Evolutionary conservation across 2,888 invertebrate genomes (phyloP), one percentile per base, ranked within the genome.

Genomic region (Drosophila flavopinicola): DNA sequence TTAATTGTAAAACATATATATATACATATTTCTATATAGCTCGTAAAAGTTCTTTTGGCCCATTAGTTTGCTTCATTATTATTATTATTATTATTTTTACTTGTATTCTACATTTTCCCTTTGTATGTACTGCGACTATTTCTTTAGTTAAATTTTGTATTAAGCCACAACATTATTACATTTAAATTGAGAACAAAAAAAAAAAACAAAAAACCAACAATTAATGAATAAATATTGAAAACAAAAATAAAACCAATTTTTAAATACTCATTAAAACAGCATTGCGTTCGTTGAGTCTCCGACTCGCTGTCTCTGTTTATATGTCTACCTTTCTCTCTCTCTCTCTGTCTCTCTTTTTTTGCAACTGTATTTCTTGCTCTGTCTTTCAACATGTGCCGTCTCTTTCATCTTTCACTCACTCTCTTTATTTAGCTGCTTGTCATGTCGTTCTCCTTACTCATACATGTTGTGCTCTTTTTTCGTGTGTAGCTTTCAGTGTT

Each of bases 141-240:
- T 67, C 69, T 66, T 84, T 84, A 80, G 80, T 84, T 72, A 66
- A 68, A 66, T 67, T 75, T 78, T 72, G 54, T 69, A 75, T 69
- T 78, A 80, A 82, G 78, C 69, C 57, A 69, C 59, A 72, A 45
- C 32, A 51, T 57, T 57, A 67, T 58, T 54, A 49, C 27, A 63
- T 35, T 38, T 41, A 58, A 58, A 63, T 45, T 45, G n/a, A 56
- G 15, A 42, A 42, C 27, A 27, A 27, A 25, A 7, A 41, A 49
- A 66, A 54, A 17, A 23, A 59, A 52, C 13, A 32, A 42, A 17
- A 27, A 56, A 45, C 57, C 48, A 58, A 42, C 47, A 69, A 66
- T 66, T 73, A 65, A 70, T 74, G 56, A 77, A 71, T 71, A 71
- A 71, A 71, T 38, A 57, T 42, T 38, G 20, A 61, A 51, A 29